Evolutionary conservation across 2,797 vertebrate species (phyloP), one percentile per base, ranked within the genome.

Genomic region (Enteromius paludinosus): DNA sequence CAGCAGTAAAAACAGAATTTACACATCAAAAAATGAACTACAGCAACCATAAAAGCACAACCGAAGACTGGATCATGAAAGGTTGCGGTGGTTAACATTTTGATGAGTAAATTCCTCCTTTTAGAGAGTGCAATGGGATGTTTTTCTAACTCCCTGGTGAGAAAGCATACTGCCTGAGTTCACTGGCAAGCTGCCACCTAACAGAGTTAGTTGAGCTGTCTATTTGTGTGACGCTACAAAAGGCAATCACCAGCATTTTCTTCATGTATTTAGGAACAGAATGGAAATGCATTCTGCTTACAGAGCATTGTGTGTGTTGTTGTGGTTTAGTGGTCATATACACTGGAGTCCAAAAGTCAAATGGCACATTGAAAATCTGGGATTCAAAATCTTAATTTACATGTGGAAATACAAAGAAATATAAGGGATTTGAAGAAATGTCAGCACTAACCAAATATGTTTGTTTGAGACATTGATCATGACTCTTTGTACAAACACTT

Each of bases 101-200:
- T 77, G 62, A 77, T 83, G 73, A 49, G 81, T 70, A 77, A 70
- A 77, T 62, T 68, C 33, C 28, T 77, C 52, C 73, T 70, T 56
- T 73, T 49, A 56, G 18, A 61, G 38, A 64, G n/a, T n/a, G 28
- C 41, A 30, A n/a, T 28, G 61, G 59, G 70, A 62, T 75, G 74
- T 75, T 72, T 84, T 73, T 85, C 78, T 75, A 83, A 70, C 68
- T 80, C 28, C 81, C 65, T 12, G 38, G 64, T 49, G 81, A 69
- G 73, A 41, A 83, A 69, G 52, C 15, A 5, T 45, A 77, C 64
- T 18, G 35, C 62, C 47, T 45, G 81, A 83, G 64, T 83, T 77
- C 65, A 77, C 52, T 74, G 81, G 74, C 80, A 82, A 71, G 59
- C 73, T 85, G 74, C 79, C 74, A 72, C 30, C 25, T 47, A 81